Conservation (phyloP, 2,113 vertebrate species). For the Actinemys pallida region DNA sequence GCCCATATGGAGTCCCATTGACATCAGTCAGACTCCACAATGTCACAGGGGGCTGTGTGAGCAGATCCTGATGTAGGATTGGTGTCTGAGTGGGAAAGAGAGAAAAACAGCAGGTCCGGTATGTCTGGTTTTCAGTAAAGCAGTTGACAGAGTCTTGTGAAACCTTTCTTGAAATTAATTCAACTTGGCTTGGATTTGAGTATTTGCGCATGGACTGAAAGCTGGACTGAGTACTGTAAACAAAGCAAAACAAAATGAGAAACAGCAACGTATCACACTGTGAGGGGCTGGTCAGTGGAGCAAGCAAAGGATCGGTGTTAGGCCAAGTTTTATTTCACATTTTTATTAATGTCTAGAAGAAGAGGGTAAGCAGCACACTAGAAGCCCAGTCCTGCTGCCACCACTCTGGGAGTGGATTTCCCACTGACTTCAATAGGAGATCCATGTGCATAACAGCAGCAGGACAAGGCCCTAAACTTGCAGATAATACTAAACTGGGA, state of each 20-base stretch:
- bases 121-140: constrained; percentile 63
- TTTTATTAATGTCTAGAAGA: not conserved
- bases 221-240: constrained; percentile 67
- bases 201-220: constrained; percentile 59
- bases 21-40: constrained; percentile 49
- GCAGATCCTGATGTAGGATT: constrained; percentile 41
- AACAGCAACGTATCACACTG: constrained; percentile 20
- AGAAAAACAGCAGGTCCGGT: constrained; percentile 65
- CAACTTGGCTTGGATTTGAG: constrained; percentile 53
- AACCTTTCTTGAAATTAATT: constrained; percentile 66
- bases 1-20: constrained; percentile 20
- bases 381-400: fast-evolving
- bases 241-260: constrained; percentile 67
- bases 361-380: fast-evolving
- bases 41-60: not conserved
- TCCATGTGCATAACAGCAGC: not conserved
- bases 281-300: not conserved
- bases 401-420: not conserved
- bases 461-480: not conserved
- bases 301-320: constrained; percentile 20
- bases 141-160: constrained; percentile 64
- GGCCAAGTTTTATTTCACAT: not conserved
- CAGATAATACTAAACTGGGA: not conserved
- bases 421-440: not conserved
- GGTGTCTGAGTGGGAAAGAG: constrained; percentile 41